A percentile compares a stretch with the other conserved stretches of the same genome.
Evolutionary conservation across 2,888 invertebrate species (phyloP).

Genomic region (Eristalis pertinax): DNA sequence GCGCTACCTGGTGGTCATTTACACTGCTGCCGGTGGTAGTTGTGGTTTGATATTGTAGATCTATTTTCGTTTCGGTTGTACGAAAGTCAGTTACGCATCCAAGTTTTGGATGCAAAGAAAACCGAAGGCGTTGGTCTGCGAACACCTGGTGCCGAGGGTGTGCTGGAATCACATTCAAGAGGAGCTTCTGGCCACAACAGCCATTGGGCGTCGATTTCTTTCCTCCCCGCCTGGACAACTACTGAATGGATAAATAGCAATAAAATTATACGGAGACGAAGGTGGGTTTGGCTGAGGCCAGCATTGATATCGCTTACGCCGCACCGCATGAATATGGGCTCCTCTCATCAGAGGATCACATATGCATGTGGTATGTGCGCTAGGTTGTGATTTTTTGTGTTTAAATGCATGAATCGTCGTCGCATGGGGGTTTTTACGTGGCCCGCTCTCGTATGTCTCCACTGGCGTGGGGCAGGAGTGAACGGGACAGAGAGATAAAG

Average conservation of each 20-base stretch:
- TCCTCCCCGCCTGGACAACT: slow-evolving; percentile 61
- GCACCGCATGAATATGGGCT: slow-evolving; percentile 62
- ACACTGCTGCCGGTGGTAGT: slow-evolving; percentile 28
- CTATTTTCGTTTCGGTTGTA: slow-evolving; percentile 24
- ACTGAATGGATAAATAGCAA: slow-evolving; percentile 72
- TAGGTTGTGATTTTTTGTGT: slow-evolving; percentile 64
- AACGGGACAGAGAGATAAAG: neutral
- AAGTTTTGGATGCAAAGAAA: neutral
- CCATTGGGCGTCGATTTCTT: slow-evolving; percentile 63
- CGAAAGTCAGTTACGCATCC: slow-evolving; percentile 17
- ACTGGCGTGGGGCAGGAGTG: neutral
- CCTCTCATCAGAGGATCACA: slow-evolving; percentile 45
- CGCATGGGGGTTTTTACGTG: slow-evolving; percentile 62
- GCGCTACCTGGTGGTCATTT: slow-evolving; percentile 28
- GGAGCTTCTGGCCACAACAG: slow-evolving; percentile 25
- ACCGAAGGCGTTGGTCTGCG: slow-evolving; percentile 19
- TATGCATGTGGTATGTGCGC: slow-evolving; percentile 55
- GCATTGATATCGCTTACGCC: slow-evolving; percentile 57
- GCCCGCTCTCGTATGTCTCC: slow-evolving; percentile 16
- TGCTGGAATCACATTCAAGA: slow-evolving; percentile 43
- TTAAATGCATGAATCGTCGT: slow-evolving; percentile 72
- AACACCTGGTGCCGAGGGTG: slow-evolving; percentile 61
- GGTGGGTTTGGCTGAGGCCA: slow-evolving; percentile 67
- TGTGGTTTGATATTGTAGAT: slow-evolving; percentile 33
- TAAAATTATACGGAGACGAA: slow-evolving; percentile 71